phyloP scores from a whole-genome alignment of 2,797 vertebrate genomes.

The Petrocephalus schoutedeni region DNA sequence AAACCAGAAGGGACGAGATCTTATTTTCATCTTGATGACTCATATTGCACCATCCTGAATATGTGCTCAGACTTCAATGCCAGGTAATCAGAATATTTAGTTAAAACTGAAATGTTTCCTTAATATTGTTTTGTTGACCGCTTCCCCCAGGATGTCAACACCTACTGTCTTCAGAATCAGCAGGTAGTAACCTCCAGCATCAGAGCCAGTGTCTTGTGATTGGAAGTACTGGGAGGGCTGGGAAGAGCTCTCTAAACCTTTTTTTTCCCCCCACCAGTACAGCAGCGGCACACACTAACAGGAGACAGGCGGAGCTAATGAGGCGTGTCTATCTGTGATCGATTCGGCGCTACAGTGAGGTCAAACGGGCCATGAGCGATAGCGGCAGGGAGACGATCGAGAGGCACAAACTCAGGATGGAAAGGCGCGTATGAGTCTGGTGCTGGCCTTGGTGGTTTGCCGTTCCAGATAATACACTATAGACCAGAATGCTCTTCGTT shows the following conservation, averaged over 20 bases:
- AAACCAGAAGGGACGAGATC: neutral
- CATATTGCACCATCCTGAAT: neutral
- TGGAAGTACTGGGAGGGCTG: neutral
- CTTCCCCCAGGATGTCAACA: neutral
- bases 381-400: neutral
- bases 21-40: neutral
- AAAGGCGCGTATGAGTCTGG: neutral
- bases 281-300: neutral
- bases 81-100: neutral
- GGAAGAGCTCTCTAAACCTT: neutral
- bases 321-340: slow-evolving; percentile 16
- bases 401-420: neutral
- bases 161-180: neutral
- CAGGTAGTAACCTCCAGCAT: neutral
- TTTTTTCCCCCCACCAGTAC: neutral
- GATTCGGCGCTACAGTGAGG: slow-evolving; percentile 10
- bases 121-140: neutral
- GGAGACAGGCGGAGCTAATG: slow-evolving; percentile 14
- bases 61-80: neutral
- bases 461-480: neutral
- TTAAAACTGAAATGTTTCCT: neutral
- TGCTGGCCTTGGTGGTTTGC: neutral
- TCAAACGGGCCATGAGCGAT: slow-evolving; percentile 10
- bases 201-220: neutral
- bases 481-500: neutral